Evolutionary conservation across 2,888 invertebrate species (phyloP).

Genomic region (Diachrysia chrysitis): DNA sequence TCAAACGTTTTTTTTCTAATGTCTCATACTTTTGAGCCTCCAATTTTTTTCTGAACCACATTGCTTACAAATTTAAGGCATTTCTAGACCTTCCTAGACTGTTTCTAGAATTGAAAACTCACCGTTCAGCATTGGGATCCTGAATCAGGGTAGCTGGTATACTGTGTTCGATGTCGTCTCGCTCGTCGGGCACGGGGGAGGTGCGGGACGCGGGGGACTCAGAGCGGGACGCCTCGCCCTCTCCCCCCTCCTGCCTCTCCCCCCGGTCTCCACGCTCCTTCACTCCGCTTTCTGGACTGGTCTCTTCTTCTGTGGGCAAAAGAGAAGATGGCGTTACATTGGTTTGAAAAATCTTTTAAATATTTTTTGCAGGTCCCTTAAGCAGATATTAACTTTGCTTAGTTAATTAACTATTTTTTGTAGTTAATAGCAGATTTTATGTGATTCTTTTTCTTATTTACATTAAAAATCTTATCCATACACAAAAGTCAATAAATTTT

Average conservation of each 20-base stretch:
- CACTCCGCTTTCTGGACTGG: conserved; percentile 90
- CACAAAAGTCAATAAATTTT: too few relatives aligned
- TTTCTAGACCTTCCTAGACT: too few relatives aligned
- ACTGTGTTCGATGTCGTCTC: conserved; percentile 88
- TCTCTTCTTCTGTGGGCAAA: conserved; percentile 89
- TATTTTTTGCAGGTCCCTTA: too few relatives aligned
- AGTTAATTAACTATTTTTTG: too few relatives aligned
- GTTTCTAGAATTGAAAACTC: conserved; percentile 14
- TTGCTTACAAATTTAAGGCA: too few relatives aligned
- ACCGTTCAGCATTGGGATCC: conserved; percentile 87
- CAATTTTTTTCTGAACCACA: too few relatives aligned
- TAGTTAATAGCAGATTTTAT: too few relatives aligned
- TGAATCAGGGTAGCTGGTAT: conserved; percentile 88
- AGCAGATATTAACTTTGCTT: too few relatives aligned
- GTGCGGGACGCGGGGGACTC: conserved; percentile 76
- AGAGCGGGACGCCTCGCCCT: conserved; percentile 84
- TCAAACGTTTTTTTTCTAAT: too few relatives aligned
- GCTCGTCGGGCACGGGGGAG: conserved; percentile 80
- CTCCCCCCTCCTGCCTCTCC: conserved; percentile 85
- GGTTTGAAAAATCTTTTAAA: background rate
- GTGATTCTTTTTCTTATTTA: background rate
- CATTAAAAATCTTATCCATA: too few relatives aligned
- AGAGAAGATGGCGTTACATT: conserved; percentile 37
- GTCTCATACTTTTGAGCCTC: background rate
- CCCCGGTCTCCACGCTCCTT: conserved; percentile 84